Percentiles rank a stretch among this genome's conserved stretches.
These are phyloP conservation scores for Eutolmus rufibarbis DNA, from an alignment of 2,888 invertebrate species.

Conservation along the genomic window DNA sequence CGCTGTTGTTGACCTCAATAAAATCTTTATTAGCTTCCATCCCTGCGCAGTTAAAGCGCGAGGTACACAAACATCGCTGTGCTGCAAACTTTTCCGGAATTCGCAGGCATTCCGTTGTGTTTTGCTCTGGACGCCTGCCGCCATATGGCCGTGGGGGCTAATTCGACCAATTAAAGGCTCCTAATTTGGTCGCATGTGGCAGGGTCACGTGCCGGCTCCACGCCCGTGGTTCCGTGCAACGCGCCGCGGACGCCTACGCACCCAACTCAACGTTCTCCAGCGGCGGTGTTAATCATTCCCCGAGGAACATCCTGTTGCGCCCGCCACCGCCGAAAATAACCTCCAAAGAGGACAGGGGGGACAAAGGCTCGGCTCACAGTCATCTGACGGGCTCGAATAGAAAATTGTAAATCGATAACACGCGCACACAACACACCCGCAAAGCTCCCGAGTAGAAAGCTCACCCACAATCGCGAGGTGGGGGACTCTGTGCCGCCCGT, in stretches of 20 bases:
- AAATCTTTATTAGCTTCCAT: not conserved
- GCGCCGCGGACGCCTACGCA: not conserved
- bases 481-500: not conserved
- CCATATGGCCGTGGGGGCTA: not conserved
- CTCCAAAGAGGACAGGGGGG: conserved; percentile 31
- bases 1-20: not conserved
- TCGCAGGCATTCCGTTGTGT: not conserved
- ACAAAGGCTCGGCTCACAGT: not conserved
- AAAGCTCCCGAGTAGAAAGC: not conserved
- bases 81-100: not conserved
- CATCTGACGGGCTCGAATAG: conserved; percentile 24
- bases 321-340: conserved; percentile 2
- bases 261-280: not conserved
- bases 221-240: not conserved
- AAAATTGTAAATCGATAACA: conserved; percentile 39
- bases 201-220: conserved; percentile 3
- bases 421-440: not conserved
- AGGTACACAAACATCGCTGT: not conserved
- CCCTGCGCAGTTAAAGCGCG: not conserved
- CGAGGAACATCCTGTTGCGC: conserved; percentile 29
- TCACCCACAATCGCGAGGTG: not conserved
- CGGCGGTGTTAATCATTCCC: conserved; percentile 5
- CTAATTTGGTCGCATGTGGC: conserved; percentile 3
- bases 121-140: not conserved
- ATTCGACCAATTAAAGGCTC: conserved; percentile 35